Base-by-base conservation (phyloP, 2,888 invertebrate genomes). In the Hemithea aestivaria region DNA sequence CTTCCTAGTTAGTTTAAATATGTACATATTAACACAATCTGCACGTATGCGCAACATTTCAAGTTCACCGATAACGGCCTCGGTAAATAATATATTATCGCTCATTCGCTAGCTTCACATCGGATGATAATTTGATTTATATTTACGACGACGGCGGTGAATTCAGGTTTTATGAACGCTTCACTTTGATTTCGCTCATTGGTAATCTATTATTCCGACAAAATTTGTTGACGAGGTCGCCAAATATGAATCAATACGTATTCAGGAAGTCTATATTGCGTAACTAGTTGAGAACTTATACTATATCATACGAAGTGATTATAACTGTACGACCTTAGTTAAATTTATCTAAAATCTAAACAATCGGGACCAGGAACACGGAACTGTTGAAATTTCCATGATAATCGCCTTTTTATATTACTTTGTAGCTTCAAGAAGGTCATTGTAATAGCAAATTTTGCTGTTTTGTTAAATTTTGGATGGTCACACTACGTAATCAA, bases 61-160 rank as follows among this genome's bases (percentile, higher is more conserved):
- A 80, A 80, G 80, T 77, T 76, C 74, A 77, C 58, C 71, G 75
- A 76, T 76, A 75, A 79, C 69, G 64, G 58, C 62, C 58, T 61
- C 62, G 51, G 61, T 60, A 73, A 68, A 73, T 63, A 66, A 60
- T 16, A 16, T 66, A 66, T 73, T 68, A 76, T 73, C 71, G 68
- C 60, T 46, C 56, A 51, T 59, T 66, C 58, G 60, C 48, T 48
- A 44, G 38, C 47, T 63, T 51, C 52, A 51, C 56, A 58, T 60
- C 58, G 57, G 58, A 65, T 59, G 59, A 65, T 59, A 58, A 46
- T 51, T 43, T 54, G 49, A 53, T 51, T 51, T 53, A 50, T 49
- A 46, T 57, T 58, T 58, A 59, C 53, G 56, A 54, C 52, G 38
- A 27, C 44, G 55, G 41, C 54, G 56, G 45, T 54, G 56, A 40